Conservation (phyloP, 2,888 invertebrate genomes). For the Trichopoda pennipes region DNA sequence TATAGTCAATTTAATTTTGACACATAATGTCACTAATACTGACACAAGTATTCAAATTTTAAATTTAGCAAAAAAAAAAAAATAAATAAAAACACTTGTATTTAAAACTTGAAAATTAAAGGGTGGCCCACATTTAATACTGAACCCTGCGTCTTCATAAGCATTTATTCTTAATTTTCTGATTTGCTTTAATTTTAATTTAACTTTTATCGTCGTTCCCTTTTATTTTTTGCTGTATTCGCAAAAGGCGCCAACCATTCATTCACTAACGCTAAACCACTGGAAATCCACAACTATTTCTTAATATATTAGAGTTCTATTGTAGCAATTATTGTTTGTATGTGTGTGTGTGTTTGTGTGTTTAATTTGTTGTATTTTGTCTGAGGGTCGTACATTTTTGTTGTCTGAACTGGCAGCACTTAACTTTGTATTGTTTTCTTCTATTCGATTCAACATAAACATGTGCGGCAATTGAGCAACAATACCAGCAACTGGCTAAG, state of each 20-base stretch:
- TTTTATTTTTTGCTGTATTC: background rate
- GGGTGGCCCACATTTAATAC: no score
- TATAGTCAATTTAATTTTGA: no score
- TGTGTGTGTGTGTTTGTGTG: no score
- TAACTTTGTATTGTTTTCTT: slow-evolving; percentile 50
- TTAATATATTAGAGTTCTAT: slow-evolving; percentile 29
- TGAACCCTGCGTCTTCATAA: no score
- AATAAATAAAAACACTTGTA: no score
- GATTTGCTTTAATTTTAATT: no score
- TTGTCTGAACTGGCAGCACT: slow-evolving; percentile 50
- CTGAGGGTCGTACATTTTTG: slow-evolving; percentile 42
- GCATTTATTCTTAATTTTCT: no score
- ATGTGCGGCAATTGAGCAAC: slow-evolving; percentile 76
- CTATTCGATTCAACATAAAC: slow-evolving; percentile 71
- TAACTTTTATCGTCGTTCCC: background rate
- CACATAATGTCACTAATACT: no score
- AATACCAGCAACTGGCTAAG: slow-evolving; percentile 73
- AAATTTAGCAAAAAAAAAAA: no score
- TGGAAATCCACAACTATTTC: slow-evolving; percentile 50
- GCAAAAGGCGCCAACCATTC: slow-evolving; percentile 43
- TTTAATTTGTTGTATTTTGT: slow-evolving; percentile 15
- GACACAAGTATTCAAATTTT: no score
- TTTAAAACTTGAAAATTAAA: no score
- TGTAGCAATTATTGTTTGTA: slow-evolving; percentile 14
- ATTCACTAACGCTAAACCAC: slow-evolving; percentile 30